Percentiles rank a stretch among this genome's conserved stretches.
These are phyloP conservation scores for Stegastes partitus DNA, from an alignment of 2,113 vertebrate species.

Conservation along the genomic window DNA sequence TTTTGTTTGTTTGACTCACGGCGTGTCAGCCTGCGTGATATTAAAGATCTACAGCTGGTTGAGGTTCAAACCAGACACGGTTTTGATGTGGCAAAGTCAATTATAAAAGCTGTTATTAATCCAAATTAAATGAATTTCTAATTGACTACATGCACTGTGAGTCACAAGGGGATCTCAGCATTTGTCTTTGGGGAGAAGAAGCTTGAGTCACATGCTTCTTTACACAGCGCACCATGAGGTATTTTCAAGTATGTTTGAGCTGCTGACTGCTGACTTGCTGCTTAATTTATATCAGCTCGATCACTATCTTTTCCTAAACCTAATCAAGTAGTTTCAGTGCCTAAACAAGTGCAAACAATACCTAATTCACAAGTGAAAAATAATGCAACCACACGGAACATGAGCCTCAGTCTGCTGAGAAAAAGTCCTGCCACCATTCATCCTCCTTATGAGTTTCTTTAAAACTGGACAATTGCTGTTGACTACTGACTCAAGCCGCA, in stretches of 20 bases:
- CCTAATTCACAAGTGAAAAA: no score
- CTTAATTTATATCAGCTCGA: no score
- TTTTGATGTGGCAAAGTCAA: neutral
- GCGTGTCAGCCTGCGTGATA: neutral
- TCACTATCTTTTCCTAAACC: no score
- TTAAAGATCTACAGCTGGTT: neutral
- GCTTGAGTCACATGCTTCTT: neutral
- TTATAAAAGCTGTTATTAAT: constrained; percentile 4
- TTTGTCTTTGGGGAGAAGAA: neutral
- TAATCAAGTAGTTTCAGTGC: no score
- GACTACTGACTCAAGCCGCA: no score
- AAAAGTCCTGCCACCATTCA: no score
- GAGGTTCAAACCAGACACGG: neutral
- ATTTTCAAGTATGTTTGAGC: neutral
- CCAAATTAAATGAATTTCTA: constrained; percentile 6
- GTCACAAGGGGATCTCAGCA: neutral
- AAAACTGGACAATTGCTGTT: no score
- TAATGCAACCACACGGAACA: no score
- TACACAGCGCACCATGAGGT: neutral
- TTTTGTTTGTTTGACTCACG: neutral
- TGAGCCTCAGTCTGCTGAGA: no score
- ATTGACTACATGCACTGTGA: neutral
- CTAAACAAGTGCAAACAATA: no score
- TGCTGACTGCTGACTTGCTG: no score
- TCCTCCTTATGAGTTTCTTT: no score